Base-by-base conservation (phyloP, 2,113 vertebrate genomes). In the Callocephalon fimbriatum region DNA sequence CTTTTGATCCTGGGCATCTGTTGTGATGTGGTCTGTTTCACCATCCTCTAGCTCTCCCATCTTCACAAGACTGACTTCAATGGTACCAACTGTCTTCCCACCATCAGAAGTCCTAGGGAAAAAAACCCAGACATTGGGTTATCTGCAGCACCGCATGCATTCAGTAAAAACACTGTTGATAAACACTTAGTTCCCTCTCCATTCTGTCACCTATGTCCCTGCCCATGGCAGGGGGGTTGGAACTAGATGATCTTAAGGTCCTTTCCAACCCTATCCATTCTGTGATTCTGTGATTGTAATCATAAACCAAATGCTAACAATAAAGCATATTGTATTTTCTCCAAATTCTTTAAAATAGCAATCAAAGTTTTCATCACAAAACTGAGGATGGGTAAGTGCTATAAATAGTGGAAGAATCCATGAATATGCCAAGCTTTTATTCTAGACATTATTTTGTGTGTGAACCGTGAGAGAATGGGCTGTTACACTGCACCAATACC, bases 31-130 rank as follows among this genome's bases (percentile, higher is more conserved):
- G 94, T 99, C 99, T 1, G 98, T 88, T 79, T 99, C 98, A 7
- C 98, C 99, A 84, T 99, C 99, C 93, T 99, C 99, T 54, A 98
- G 99, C 98, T 99, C 99, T 74, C 99, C 99, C 99, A 99, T 99
- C 98, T 98, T 99, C 98, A 99, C 93, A 62, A 98, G 98, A 93
- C 97, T 99, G 97, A 99, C 98, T 98, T 99, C 98, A 98, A 99
- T 98, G 71, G 98, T 99, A 90, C 99, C 99, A 65, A 99, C 98
- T 77, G 98, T 92, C 75, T 98, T 99, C 92, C 98, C 99, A 99
- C 99, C 99, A 99, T 99, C 99, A 94, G 99, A 98, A 71, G 99
- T 98, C 97, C 99, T 99, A n/a, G 25, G 3, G 12, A 8, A 53
- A 63, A 63, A 70, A 70, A 21, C 0, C 1, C 54, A 18, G 1